Conservation (phyloP, 2,113 vertebrate species). For the Corvus hawaiiensis region DNA sequence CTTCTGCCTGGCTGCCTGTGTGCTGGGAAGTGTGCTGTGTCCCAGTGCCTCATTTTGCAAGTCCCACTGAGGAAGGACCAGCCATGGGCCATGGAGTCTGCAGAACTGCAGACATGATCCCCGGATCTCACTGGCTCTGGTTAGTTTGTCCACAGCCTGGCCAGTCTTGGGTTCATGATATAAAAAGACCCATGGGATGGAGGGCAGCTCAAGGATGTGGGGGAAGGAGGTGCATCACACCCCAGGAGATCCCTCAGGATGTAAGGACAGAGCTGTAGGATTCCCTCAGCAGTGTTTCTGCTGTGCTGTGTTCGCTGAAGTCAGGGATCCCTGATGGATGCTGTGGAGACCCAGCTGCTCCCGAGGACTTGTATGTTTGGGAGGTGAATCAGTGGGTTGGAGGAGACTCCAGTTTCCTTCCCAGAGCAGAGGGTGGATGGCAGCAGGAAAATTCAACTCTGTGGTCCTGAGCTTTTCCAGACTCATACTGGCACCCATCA, state of each 20-base stretch:
- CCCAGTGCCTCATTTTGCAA: not conserved
- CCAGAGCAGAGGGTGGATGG: not conserved
- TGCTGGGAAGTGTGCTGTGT: not conserved
- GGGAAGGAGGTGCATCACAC: not conserved
- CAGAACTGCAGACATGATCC: not conserved
- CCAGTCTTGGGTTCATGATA: not conserved
- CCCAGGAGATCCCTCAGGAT: not conserved
- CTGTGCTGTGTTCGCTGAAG: rapidly evolving
- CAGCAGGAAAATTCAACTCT: not conserved
- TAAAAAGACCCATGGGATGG: not conserved
- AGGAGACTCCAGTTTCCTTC: not conserved
- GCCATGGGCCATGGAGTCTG: not conserved
- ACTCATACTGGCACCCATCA: not conserved
- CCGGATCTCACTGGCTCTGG: not conserved
- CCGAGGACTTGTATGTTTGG: not conserved
- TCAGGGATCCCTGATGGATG: not conserved
- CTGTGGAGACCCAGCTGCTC: not conserved
- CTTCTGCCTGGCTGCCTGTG: not conserved
- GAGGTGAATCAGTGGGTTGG: not conserved
- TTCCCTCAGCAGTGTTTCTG: not conserved
- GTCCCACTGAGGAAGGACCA: not conserved
- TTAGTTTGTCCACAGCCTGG: not conserved
- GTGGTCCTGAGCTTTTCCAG: not conserved
- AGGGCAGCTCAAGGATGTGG: not conserved
- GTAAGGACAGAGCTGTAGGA: not conserved